A percentile compares a stretch with the other conserved stretches of the same genome.
These are phyloP conservation scores for Pangasius macronema DNA, from an alignment of 2,797 vertebrate genomes.

Conservation along the genomic window DNA sequence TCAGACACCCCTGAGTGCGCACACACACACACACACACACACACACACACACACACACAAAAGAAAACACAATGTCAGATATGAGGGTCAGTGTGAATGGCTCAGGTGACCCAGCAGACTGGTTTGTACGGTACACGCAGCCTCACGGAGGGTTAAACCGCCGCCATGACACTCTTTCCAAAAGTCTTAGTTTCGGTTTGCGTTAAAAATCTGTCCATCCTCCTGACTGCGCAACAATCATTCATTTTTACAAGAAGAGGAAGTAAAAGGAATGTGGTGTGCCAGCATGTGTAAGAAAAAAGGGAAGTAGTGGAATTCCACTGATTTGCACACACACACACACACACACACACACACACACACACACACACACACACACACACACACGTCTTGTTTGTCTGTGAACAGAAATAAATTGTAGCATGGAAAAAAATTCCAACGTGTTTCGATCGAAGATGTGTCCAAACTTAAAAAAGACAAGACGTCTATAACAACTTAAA, in stretches of 20 bases:
- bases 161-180: not conserved
- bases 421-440: too few relatives aligned
- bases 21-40: slow-evolving; percentile 5
- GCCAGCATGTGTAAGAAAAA: not conserved
- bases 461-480: too few relatives aligned
- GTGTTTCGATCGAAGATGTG: too few relatives aligned
- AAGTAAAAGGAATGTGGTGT: not conserved
- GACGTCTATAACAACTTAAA: too few relatives aligned
- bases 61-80: slow-evolving; percentile 12
- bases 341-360: too few relatives aligned
- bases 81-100: not conserved
- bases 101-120: not conserved
- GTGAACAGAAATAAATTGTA: too few relatives aligned
- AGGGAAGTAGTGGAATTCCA: slow-evolving; percentile 34
- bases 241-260: not conserved
- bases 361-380: not conserved
- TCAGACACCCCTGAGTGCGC: slow-evolving; percentile 85
- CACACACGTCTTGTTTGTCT: not conserved
- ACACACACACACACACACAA: not conserved
- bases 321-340: not conserved
- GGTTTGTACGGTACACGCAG: not conserved
- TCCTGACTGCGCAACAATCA: not conserved
- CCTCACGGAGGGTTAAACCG: not conserved
- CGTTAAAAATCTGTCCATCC: not conserved
- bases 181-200: not conserved